These are phyloP conservation scores for Zele albiditarsus DNA, from an alignment of 2,888 invertebrate species.

Conservation along the genomic window DNA sequence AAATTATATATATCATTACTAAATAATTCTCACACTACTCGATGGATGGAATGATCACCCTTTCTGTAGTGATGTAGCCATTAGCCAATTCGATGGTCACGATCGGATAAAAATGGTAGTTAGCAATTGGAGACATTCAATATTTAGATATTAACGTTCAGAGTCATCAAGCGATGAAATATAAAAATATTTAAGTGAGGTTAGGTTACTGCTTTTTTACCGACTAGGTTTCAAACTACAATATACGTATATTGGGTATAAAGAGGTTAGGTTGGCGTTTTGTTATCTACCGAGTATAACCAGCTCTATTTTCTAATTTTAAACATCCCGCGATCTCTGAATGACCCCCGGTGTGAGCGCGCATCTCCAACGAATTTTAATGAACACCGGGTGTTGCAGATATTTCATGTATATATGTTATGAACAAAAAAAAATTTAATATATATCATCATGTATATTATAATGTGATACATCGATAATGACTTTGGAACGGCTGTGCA, in stretches of 20 bases:
- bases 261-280: not conserved
- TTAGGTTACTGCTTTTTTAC: too few species aligned
- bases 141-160: not conserved
- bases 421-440: too few species aligned
- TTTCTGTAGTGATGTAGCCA: too few species aligned
- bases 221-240: too few species aligned
- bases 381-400: too few species aligned
- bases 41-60: not conserved
- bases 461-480: too few species aligned
- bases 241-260: too few species aligned
- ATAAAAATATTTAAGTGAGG: not conserved
- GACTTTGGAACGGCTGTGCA: too few species aligned
- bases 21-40: too few species aligned
- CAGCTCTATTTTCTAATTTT: not conserved
- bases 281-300: not conserved
- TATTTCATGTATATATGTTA: too few species aligned
- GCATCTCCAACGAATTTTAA: not conserved
- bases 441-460: too few species aligned
- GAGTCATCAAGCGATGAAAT: not conserved
- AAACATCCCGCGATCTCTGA: not conserved
- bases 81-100: not conserved
- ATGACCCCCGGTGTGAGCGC: not conserved
- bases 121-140: not conserved
- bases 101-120: not conserved
- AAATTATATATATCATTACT: not conserved